These are phyloP conservation scores for human (Homo sapiens) DNA, from an alignment of 2,113 vertebrate genomes.

Conservation along the genomic window GRCh38 chr14:94770001-94770500, in stretches of 20 bases:
- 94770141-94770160: slow-evolving; percentile 79
- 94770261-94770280: slow-evolving; percentile 96
- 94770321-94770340: slow-evolving; percentile 86
- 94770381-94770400: slow-evolving; percentile 64
- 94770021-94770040: slow-evolving; percentile 70
- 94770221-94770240: slow-evolving; percentile 83
- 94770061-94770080: slow-evolving; percentile 33
- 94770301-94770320: slow-evolving; percentile 89
- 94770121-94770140: slow-evolving; percentile 46
- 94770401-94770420: slow-evolving; percentile 82
- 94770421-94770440: slow-evolving; percentile 96
- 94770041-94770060: slow-evolving; percentile 41
- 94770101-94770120: slow-evolving; percentile 65
- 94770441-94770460: slow-evolving; percentile 95
- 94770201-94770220: slow-evolving; percentile 78
- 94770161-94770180: slow-evolving; percentile 78
- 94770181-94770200: slow-evolving; percentile 76
- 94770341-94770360: slow-evolving; percentile 63
- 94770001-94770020: slow-evolving; percentile 96
- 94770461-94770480: slow-evolving; percentile 81
- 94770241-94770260: slow-evolving; percentile 85
- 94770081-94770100: not conserved
- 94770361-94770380: slow-evolving; percentile 58
- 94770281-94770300: slow-evolving; percentile 89
- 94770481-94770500: slow-evolving; percentile 73